These are phyloP conservation scores for Lepidonotus clava DNA, from an alignment of 2,888 invertebrate genomes.

Conservation along the genomic window DNA sequence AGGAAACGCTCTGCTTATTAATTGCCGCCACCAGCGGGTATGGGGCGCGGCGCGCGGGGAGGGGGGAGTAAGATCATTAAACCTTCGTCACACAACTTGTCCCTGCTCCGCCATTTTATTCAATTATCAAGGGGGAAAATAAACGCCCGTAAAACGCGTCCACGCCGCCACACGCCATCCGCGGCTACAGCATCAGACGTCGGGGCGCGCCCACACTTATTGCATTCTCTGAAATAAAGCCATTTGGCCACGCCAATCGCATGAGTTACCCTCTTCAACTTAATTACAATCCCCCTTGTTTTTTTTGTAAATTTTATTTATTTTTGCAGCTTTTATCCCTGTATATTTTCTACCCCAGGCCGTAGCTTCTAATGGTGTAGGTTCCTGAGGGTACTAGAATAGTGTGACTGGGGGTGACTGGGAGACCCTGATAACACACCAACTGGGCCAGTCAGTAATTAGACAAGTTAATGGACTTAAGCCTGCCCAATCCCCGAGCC, in stretches of 20 bases:
- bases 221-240: not conserved
- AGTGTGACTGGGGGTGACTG: no score
- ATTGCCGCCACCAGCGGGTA: constrained; percentile 5
- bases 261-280: constrained; percentile 28
- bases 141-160: not conserved
- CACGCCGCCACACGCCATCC: not conserved
- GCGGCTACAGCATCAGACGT: not conserved
- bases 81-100: not conserved
- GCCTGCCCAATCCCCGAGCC: not conserved
- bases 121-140: constrained; percentile 29
- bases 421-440: not conserved
- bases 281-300: not conserved
- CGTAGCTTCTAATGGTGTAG: no score
- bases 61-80: constrained; percentile 20
- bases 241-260: constrained; percentile 9
- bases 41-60: not conserved
- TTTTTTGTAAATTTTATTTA: not conserved
- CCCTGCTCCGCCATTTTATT: constrained; percentile 15
- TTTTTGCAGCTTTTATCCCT: no score
- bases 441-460: not conserved
- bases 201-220: not conserved
- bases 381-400: no score
- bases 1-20: constrained; percentile 42
- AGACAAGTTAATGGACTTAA: not conserved
- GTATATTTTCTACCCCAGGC: no score